A percentile compares a stretch with the other conserved stretches of the same genome.
These are phyloP conservation scores for Ophion obscuratus DNA, from an alignment of 2,888 invertebrate genomes.

Conservation along the genomic window DNA sequence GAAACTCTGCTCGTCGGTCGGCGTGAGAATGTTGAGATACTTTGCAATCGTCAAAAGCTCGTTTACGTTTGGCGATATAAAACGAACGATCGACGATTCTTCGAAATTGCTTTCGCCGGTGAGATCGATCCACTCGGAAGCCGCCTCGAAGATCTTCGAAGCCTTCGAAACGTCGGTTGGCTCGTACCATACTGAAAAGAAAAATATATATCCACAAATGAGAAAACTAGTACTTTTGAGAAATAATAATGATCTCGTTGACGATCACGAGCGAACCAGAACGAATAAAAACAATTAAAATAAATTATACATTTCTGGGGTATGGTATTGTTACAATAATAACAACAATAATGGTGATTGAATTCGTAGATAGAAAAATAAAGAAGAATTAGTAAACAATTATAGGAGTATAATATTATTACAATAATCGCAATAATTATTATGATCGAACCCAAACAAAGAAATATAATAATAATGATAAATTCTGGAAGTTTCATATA, in stretches of 20 bases:
- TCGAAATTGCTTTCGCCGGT: not conserved
- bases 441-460: too few relatives aligned
- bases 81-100: conserved; percentile 83
- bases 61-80: conserved; percentile 92
- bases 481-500: too few relatives aligned
- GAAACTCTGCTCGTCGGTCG: not conserved
- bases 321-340: too few relatives aligned
- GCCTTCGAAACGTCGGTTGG: conserved; percentile 94
- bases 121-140: conserved; percentile 76
- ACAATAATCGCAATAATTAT: too few relatives aligned
- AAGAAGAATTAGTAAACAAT: too few relatives aligned
- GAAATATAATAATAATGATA: too few relatives aligned
- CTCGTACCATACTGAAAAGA: conserved; percentile 92
- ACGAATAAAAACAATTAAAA: too few relatives aligned
- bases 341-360: too few relatives aligned
- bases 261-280: too few relatives aligned
- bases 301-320: too few relatives aligned
- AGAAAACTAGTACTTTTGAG: not conserved
- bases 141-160: conserved; percentile 87
- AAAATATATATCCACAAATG: not conserved
- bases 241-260: not conserved
- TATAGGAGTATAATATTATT: too few relatives aligned
- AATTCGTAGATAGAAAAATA: too few relatives aligned
- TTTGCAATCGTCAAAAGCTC: conserved; percentile 90
- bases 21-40: conserved; percentile 81